Base-by-base conservation (phyloP, 2,888 invertebrate species). In the Lucinisca nassula region DNA sequence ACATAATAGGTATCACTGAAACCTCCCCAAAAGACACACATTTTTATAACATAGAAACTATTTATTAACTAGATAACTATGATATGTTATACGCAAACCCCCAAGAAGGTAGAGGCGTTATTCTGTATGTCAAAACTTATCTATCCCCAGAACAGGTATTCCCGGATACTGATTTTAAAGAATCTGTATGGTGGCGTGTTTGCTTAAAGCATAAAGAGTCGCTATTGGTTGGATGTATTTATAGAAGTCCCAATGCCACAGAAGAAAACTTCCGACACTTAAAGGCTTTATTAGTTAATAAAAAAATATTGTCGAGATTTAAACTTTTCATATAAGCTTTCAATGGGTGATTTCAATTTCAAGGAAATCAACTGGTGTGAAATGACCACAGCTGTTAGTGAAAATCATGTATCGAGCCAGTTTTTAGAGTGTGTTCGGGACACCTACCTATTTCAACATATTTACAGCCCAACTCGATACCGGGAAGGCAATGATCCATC, bases 291-390 rank as follows among this genome's bases (percentile, higher is more conserved):
- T 37, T 8, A 6, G 24, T 24, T 49, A 79, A 32, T 67, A 72
- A 40, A 72, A 72, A 24, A 45, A 49, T 49, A 27, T 37, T 24
- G 37, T 80, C 58, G 14, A n/a, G n/a, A n/a, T n/a, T n/a, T n/a
- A n/a, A n/a, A n/a, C n/a, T n/a, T n/a, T n/a, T n/a, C n/a, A n/a
- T n/a, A n/a, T n/a, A n/a, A n/a, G n/a, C n/a, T n/a, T 49, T 51
- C 73, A 40, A 12, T 80, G 2, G 80, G 80, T 27, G 80, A 80
- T 35, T 78, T 79, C 61, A 79, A 79, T 30, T 79, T 79, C 30
- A 70, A 70, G 14, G 79, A 55, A 10, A 45, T 79, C 3, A 27
- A 79, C 27, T 79, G 79, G 79, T 21, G 37, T n/a, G 72, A 6
- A 1, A 72, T 70, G 79, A 72, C 72, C 1, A 32, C 38, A 12